phyloP scores from a whole-genome alignment of 1,140 invertebrate genomes.

The Drosophila eugracilis region DNA sequence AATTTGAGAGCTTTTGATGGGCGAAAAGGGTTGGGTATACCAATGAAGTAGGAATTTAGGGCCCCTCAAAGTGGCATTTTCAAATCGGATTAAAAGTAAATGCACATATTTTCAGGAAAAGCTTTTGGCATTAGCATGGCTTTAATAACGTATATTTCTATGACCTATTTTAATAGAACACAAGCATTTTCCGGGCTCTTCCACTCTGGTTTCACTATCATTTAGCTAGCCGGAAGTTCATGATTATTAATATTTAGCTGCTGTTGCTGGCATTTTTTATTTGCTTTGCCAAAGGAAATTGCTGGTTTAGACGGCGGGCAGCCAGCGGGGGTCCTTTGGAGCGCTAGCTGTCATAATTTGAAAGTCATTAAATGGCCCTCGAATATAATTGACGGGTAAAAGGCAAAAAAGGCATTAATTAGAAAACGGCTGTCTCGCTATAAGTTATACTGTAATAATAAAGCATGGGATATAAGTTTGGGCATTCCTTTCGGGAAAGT shows the following conservation, averaged over 20 bases:
- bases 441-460: constrained; percentile 74
- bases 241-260: constrained; percentile 67
- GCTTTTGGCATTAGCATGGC: no score
- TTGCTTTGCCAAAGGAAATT: constrained; percentile 53
- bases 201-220: constrained; percentile 24
- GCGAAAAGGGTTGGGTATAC: no score
- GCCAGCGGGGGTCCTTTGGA: constrained; percentile 33
- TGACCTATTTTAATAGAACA: background rate
- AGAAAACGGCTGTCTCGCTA: constrained; percentile 68
- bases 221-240: constrained; percentile 54
- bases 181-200: background rate
- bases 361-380: constrained; percentile 74
- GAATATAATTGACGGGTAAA: background rate
- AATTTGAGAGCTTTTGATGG: no score
- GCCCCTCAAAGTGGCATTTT: no score
- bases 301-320: constrained; percentile 57
- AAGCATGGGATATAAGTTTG: no score
- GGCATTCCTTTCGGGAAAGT: constrained; percentile 57
- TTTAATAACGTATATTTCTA: background rate
- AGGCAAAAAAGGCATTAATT: constrained; percentile 64
- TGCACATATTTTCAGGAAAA: no score
- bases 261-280: constrained; percentile 19
- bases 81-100: no score
- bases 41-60: no score
- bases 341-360: constrained; percentile 76